A percentile compares a stretch with the other conserved stretches of the same genome.
These are phyloP conservation scores for Mimumesa dahlbomi DNA, from an alignment of 2,888 invertebrate species.

Conservation along the genomic window DNA sequence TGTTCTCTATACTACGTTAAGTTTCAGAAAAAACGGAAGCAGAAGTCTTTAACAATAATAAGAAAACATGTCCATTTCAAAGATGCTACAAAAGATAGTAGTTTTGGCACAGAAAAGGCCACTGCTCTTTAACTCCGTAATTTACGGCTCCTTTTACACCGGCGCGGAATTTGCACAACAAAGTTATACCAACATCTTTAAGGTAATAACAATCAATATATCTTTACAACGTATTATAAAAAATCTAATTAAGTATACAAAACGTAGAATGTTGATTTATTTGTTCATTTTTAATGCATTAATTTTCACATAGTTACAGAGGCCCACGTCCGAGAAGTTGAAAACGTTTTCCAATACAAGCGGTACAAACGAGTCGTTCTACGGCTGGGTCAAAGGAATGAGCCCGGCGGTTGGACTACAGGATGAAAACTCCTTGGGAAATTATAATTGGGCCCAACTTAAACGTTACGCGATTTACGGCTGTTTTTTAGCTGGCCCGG, in stretches of 20 bases:
- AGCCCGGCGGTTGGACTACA: slow-evolving; percentile 54
- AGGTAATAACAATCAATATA: slow-evolving; percentile 84
- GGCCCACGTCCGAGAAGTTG: slow-evolving; percentile 11
- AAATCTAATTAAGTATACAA: too few species aligned
- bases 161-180: slow-evolving; percentile 92
- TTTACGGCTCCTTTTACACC: slow-evolving; percentile 89
- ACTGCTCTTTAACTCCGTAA: slow-evolving; percentile 81
- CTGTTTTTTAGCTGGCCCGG: slow-evolving; percentile 72
- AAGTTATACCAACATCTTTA: slow-evolving; percentile 84
- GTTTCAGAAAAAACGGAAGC: too few species aligned
- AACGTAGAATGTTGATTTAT: background rate
- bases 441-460: slow-evolving; percentile 72
- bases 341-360: slow-evolving; percentile 21
- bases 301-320: background rate
- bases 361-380: slow-evolving; percentile 5
- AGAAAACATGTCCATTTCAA: slow-evolving; percentile 62
- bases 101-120: slow-evolving; percentile 64
- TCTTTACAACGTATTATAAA: too few species aligned
- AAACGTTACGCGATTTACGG: slow-evolving; percentile 74
- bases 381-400: slow-evolving; percentile 35
- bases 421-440: slow-evolving; percentile 41
- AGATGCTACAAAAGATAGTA: slow-evolving; percentile 47
- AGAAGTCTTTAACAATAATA: too few species aligned
- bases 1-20: too few species aligned
- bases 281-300: background rate